These are phyloP conservation scores for Hymenochirus boettgeri DNA, from an alignment of 2,113 vertebrate genomes.

Conservation along the genomic window DNA sequence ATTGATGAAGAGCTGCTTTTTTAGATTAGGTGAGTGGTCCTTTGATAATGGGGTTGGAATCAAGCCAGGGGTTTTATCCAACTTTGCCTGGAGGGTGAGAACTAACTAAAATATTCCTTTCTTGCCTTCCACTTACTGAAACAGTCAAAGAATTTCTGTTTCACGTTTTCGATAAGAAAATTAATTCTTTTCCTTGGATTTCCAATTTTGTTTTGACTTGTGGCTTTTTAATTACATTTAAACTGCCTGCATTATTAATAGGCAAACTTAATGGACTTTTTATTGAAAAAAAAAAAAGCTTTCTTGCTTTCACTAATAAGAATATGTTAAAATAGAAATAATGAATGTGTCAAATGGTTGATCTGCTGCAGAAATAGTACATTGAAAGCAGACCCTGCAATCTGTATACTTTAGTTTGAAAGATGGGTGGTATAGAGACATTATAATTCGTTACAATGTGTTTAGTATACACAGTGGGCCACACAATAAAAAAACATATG, in stretches of 20 bases:
- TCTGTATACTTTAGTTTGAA: too few species aligned
- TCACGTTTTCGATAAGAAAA: slow-evolving; percentile 56
- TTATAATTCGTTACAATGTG: too few species aligned
- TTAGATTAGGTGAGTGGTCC: slow-evolving; percentile 78
- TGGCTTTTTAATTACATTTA: slow-evolving; percentile 17
- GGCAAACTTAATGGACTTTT: too few species aligned
- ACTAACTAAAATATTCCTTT: slow-evolving; percentile 69
- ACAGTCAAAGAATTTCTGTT: slow-evolving; percentile 54
- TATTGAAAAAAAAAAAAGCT: too few species aligned
- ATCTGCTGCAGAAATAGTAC: too few species aligned
- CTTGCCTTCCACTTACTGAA: slow-evolving; percentile 53
- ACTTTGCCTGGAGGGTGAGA: slow-evolving; percentile 73
- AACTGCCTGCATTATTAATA: neutral
- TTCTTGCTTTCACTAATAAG: too few species aligned
- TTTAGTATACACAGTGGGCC: too few species aligned
- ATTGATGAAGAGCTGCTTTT: slow-evolving; percentile 85
- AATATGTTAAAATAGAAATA: too few species aligned
- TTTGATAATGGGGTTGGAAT: slow-evolving; percentile 85
- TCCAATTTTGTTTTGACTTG: slow-evolving; percentile 25
- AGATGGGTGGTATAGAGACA: too few species aligned
- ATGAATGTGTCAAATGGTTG: too few species aligned
- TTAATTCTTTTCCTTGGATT: slow-evolving; percentile 39
- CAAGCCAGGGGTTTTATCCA: slow-evolving; percentile 71
- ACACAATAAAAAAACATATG: too few species aligned
- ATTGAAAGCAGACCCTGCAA: too few species aligned